Evolutionary conservation across 2,888 invertebrate species (phyloP), one percentile per base, ranked within the genome.

Genomic region (Brachypalpus laphriformis): DNA sequence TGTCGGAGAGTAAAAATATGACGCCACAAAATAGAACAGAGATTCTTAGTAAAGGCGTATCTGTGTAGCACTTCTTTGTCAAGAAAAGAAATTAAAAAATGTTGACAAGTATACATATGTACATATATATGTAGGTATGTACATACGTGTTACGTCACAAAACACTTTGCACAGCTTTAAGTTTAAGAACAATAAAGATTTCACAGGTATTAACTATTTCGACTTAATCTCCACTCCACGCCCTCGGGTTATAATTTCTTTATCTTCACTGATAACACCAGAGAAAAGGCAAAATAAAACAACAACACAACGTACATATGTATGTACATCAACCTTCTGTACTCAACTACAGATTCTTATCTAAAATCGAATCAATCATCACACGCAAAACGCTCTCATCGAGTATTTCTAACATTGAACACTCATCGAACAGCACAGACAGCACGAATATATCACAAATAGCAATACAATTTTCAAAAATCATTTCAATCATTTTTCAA

Each of bases 331-430:
- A 40, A 31, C 28, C 28, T 47, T 34, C 3, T 49, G 0, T n/a
- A 16, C 28, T 31, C 11, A 31, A 40, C 25, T 51, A 37, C 49
- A 34, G 9, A 49, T 51, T 16, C 22, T 42, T 34, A 45, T 47
- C 75, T 16, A 28, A 22, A 71, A 20, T n/a, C 47, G 9, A 40
- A 20, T 77, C 45, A 56, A 28, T 68, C 47, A 16, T 25, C 14
- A 16, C 9, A 31, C 3, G 9, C 51, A 25, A 9, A 5, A 18
- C 7, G 16, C 11, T 28, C 8, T 37, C 8, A 16, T 37, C 9
- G 25, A 51, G 37, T 63, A 42, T 16, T 75, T 68, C 25, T 72
- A 78, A 78, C 78, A 77, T 82, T 82, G 72, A 77, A 71, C 59
- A 59, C 14, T 40, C 31, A 71, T 51, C 49, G 34, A 56, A 40